Evolutionary conservation across 2,888 invertebrate genomes (phyloP), one percentile per base, ranked within the genome.

Genomic region (Steinernema carpocapsae): DNA sequence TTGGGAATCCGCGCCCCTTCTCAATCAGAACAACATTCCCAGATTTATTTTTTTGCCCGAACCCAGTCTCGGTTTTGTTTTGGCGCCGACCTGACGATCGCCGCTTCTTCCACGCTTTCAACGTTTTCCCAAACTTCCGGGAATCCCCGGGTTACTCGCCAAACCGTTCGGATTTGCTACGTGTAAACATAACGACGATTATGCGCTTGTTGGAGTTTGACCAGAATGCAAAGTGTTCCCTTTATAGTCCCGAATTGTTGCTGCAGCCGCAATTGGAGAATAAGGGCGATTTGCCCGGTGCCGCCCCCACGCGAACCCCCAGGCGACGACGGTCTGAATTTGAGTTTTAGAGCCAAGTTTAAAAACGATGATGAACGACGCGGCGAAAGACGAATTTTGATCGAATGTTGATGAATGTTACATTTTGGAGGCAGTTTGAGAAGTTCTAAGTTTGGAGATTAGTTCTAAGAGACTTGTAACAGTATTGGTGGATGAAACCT

Each of bases 1-100:
- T 10, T 10, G 37, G 37, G 64, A 64, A 64, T 64, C 64, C 64
- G 32, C 32, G 64, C 64, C 64, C 64, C 64, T 64, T 64, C 64
- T 64, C 32, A 64, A 32, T 48, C 48, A 48, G 48, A 14, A 48
- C 32, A 26, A 56, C 56, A 56, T 56, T 26, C 56, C 14, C 64
- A 37, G 64, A 64, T 64, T 64, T 64, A 64, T 64, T 56, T 56
- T 56, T 37, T 37, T 10, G 37, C 56, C 19, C 56, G 48, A 48
- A n/a, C 19, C 19, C 48, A 48, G n/a, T 32, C 64, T 17, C 29
- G 32, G 64, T 26, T 32, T 64, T 64, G 64, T 64, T 64, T 64
- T 64, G 64, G 29, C 14, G 48, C 56, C 24, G 56, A 56, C 37
- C 64, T 64, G 64, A 48, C 48, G n/a, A 17, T 7, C 64, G 64